These are phyloP conservation scores for Nymphalis c-album DNA, from an alignment of 2,888 invertebrate genomes.

Conservation along the genomic window DNA sequence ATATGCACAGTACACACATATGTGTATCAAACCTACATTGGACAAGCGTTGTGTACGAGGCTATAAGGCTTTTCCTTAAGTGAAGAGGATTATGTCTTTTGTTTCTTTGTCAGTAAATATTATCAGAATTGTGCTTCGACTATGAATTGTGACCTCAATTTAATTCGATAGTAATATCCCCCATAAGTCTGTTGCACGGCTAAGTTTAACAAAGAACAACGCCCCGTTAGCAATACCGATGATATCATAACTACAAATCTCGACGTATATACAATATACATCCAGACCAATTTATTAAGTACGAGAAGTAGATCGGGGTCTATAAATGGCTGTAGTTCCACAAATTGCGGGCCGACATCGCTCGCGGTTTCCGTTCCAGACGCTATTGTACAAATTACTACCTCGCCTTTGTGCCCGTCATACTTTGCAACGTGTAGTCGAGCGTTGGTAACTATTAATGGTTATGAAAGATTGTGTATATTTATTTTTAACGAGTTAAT, in stretches of 20 bases:
- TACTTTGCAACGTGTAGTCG: slow-evolving; percentile 8
- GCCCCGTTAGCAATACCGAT: not conserved
- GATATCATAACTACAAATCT: slow-evolving; percentile 9
- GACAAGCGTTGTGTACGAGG: too few relatives aligned
- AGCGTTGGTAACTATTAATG: not conserved
- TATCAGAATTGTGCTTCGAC: too few relatives aligned
- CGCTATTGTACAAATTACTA: slow-evolving; percentile 26
- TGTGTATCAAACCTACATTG: too few relatives aligned
- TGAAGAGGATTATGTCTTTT: too few relatives aligned
- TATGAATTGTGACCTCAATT: too few relatives aligned
- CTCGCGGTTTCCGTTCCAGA: slow-evolving; percentile 28
- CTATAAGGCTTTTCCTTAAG: too few relatives aligned
- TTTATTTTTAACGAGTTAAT: not conserved
- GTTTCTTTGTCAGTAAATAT: too few relatives aligned
- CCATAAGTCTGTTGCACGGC: too few relatives aligned
- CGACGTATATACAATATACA: slow-evolving; percentile 6
- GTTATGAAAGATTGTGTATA: not conserved
- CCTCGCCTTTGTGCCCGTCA: not conserved
- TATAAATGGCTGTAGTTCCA: slow-evolving; percentile 15
- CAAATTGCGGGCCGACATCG: slow-evolving; percentile 27
- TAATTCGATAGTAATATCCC: too few relatives aligned
- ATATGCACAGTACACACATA: too few relatives aligned
- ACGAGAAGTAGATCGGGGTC: slow-evolving; percentile 19
- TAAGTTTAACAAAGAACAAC: not conserved
- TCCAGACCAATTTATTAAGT: slow-evolving; percentile 9